Evolutionary conservation across 2,888 invertebrate species (phyloP), one percentile per base, ranked within the genome.

Genomic region (Cheilosia scutellata): DNA sequence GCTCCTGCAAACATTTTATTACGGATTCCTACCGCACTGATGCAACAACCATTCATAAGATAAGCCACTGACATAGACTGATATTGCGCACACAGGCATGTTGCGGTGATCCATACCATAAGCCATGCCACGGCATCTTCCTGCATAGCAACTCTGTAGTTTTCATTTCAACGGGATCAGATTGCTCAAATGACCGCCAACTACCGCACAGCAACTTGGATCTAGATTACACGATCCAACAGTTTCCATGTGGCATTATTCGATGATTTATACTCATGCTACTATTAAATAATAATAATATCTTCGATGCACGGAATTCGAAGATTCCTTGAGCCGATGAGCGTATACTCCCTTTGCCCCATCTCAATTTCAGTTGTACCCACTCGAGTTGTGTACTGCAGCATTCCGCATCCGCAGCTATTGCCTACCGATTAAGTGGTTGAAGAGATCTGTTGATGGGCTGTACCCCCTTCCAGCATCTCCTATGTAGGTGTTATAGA

Each of bases 251-350:
- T 82, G 86, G 76, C 76, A 86, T 82, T 86, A 86, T 86, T 86
- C 82, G 82, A 86, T 86, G 86, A 86, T 82, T 86, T 86, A 86
- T 86, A 72, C 68, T 72, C 86, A 86, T 86, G 86, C 86, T 77
- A 82, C 86, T 62, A 82, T 82, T 86, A 86, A 86, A 86, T 82
- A 86, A 86, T 86, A 86, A 86, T 82, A 86, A 86, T 86, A 86
- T 86, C 86, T 86, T 51, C 76, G 86, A 86, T 82, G 82, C 86
- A 86, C 86, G 86, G 82, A 86, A 86, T 86, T 82, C 66, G 55
- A 86, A 76, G 80, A 80, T 80, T 76, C 55, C 80, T 62, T 65
- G 65, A 31, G 37, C 63, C 74, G 60, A 66, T 60, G 82, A 82
- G 40, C 60, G 60, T 53, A 33, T 55, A 37, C 66, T 55, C 55